These are phyloP conservation scores for Eulithis testata DNA, from an alignment of 2,888 invertebrate species.

Conservation along the genomic window DNA sequence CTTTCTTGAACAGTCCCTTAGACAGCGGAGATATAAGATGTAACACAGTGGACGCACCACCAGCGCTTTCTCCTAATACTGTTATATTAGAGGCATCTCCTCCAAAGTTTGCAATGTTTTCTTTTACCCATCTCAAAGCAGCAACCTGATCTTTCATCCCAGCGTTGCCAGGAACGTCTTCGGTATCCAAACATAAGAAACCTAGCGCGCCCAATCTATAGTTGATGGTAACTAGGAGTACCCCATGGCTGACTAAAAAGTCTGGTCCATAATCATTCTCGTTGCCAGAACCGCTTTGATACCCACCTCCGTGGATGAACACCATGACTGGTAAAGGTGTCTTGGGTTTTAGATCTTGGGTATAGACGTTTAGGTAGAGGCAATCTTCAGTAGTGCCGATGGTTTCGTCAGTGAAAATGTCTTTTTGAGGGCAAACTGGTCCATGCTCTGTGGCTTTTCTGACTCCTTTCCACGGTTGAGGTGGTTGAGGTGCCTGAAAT, in stretches of 20 bases:
- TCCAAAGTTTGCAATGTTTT: constrained; percentile 56
- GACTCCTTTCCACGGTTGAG: constrained; percentile 41
- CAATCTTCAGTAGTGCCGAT: constrained; percentile 58
- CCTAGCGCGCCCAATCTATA: constrained; percentile 82
- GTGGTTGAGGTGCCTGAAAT: constrained; percentile 42
- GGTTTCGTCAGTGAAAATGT: constrained; percentile 47
- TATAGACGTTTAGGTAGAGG: constrained; percentile 62
- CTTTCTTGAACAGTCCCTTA: constrained; percentile 59
- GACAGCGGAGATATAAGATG: constrained; percentile 63
- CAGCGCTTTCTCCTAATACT: constrained; percentile 62
- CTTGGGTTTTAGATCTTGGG: constrained; percentile 46
- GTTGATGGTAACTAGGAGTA: constrained; percentile 83
- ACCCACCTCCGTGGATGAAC: constrained; percentile 64
- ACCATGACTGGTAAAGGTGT: constrained; percentile 58
- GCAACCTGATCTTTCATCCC: constrained; percentile 74
- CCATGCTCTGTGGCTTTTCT: constrained; percentile 57
- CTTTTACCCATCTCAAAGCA: constrained; percentile 58
- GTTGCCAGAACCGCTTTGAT: constrained; percentile 62
- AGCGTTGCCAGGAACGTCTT: constrained; percentile 85
- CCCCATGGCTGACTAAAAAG: constrained; percentile 77
- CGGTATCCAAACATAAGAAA: constrained; percentile 80
- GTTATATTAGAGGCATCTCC: constrained; percentile 58
- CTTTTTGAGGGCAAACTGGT: constrained; percentile 55
- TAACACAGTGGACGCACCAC: constrained; percentile 50
- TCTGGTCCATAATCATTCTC: constrained; percentile 81